Evolutionary conservation across 2,888 invertebrate genomes (phyloP).

Genomic region (Stenotaenia linearis): DNA sequence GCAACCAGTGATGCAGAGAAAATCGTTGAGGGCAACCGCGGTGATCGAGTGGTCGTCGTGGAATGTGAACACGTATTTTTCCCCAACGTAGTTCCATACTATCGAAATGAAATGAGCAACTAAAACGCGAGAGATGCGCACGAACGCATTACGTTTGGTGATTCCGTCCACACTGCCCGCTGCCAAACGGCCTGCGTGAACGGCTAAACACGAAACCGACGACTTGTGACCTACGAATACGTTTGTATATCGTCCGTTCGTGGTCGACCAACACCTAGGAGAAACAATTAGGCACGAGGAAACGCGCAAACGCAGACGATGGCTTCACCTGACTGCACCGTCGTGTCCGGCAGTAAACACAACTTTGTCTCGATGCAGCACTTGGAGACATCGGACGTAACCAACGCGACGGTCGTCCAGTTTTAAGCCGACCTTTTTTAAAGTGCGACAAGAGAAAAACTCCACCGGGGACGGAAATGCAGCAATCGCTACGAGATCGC

Average conservation of each 20-base stretch:
- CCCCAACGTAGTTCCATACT: slow-evolving; percentile 1
- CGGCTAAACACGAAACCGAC: background rate
- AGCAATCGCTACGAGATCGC: background rate
- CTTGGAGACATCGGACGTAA: background rate
- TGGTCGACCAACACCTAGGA: background rate
- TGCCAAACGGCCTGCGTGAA: background rate
- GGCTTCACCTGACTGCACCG: background rate
- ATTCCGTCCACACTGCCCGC: background rate
- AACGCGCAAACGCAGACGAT: too few species aligned
- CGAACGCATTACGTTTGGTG: background rate
- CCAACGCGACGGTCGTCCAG: background rate
- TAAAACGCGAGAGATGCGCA: too few species aligned
- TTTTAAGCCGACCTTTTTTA: background rate
- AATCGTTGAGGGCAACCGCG: background rate
- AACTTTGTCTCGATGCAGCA: background rate
- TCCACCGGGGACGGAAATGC: background rate
- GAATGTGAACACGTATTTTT: background rate
- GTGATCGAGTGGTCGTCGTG: background rate
- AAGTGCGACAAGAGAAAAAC: background rate
- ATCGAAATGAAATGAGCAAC: background rate
- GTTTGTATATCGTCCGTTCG: background rate
- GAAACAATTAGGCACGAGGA: too few species aligned
- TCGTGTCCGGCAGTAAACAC: background rate
- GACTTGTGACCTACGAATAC: background rate
- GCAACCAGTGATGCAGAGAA: background rate